Evolutionary conservation across 2,888 invertebrate genomes (phyloP), one percentile per base, ranked within the genome.

Genomic region (Drosophila merina): DNA sequence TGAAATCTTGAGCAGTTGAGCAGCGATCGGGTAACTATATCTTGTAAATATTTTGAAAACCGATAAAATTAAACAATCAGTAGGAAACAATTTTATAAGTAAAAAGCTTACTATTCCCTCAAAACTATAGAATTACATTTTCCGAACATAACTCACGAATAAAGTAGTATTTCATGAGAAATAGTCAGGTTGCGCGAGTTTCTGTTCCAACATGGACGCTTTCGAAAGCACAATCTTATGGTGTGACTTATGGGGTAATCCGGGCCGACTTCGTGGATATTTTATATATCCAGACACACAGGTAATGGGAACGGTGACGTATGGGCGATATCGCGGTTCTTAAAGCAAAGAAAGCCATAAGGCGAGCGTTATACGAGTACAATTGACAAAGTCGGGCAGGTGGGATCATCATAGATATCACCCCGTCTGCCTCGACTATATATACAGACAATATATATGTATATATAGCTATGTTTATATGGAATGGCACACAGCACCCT

Each of bases 301-400:
- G 8, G 10, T 31, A 62, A 58, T 48, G 47, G 58, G 58, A 58
- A 62, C 60, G 33, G 42, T 62, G 60, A 58, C 60, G 60, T 62
- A 62, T 57, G 10, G 30, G 57, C 3, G 47, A 60, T 60, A 60
- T 57, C 12, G 20, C 45, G n/a, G 4, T 36, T 33, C 10, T 33
- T 9, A 33, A 33, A 28, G 28, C 44, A 8, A 8, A 12, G 9
- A 38, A 51, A 40, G 4, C 14, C 33, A 30, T 38, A 38, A 26
- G 14, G 7, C 10, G 26, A 31, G 12, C 38, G 38, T 58, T 54
- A 54, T 58, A 54, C 42, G 52, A 58, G 44, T 58, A 54, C 42
- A 58, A 58, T 42, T 52, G 52, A 44, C 44, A 54, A 26, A 28
- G 57, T 9, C 47, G 9, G 47, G 20, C 14, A 47, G 26, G 5